These are phyloP conservation scores for Halictus quadricinctus DNA, from an alignment of 2,888 invertebrate genomes.

Conservation along the genomic window DNA sequence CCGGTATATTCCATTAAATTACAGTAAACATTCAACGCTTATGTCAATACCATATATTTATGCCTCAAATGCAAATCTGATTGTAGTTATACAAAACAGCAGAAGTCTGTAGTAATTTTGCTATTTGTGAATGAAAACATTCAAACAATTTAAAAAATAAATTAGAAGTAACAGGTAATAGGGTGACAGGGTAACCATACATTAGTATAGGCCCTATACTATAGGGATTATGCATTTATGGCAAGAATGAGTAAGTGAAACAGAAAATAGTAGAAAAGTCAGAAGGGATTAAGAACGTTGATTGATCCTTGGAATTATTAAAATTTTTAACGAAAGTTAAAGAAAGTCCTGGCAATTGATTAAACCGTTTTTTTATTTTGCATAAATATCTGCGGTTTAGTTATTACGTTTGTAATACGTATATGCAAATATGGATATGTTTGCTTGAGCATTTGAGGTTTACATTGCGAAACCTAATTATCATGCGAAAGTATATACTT, in stretches of 20 bases:
- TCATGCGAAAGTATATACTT: conserved; percentile 40
- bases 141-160: background rate
- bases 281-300: no score
- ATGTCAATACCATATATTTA: no score
- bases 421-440: background rate
- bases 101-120: background rate
- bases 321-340: background rate
- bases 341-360: background rate
- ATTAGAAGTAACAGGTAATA: background rate
- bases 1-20: background rate
- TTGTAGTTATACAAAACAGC: background rate
- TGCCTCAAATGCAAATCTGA: background rate
- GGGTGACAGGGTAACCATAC: background rate
- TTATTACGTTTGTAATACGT: background rate
- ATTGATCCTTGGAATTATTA: background rate
- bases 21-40: no score
- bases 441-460: conserved; percentile 4
- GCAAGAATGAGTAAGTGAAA: no score
- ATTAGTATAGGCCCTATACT: background rate
- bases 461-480: conserved; percentile 13
- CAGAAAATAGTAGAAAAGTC: no score
- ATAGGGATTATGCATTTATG: no score
- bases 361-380: no score
- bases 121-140: background rate
- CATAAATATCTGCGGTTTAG: background rate